Conservation (phyloP, 2,888 invertebrate genomes). For the Lycaena phlaeas region DNA sequence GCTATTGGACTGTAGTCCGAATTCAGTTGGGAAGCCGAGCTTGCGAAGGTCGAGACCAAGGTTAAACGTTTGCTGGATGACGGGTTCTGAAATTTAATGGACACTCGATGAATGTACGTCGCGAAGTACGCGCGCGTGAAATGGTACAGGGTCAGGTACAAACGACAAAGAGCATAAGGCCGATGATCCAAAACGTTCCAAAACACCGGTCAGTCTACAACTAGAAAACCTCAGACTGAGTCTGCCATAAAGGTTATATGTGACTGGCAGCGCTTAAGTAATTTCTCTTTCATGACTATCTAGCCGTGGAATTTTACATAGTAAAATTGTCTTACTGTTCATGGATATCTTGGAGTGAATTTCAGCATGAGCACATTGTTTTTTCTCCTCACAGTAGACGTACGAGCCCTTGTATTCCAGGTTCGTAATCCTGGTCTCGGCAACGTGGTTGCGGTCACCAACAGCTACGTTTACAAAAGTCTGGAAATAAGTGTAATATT, state of each 20-base stretch:
- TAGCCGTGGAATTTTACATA: too few relatives aligned
- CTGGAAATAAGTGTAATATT: slow-evolving; percentile 26
- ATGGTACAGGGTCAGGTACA: too few relatives aligned
- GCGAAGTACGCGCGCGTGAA: too few relatives aligned
- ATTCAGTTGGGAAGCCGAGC: slow-evolving; percentile 81
- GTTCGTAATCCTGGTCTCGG: slow-evolving; percentile 80
- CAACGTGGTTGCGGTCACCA: slow-evolving; percentile 79
- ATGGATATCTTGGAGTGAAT: slow-evolving; percentile 71
- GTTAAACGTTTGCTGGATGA: slow-evolving; percentile 75
- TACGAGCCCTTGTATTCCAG: slow-evolving; percentile 80
- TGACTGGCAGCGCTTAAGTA: too few relatives aligned
- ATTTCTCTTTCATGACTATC: too few relatives aligned
- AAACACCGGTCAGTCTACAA: too few relatives aligned
- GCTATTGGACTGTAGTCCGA: slow-evolving; percentile 78
- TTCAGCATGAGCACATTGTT: slow-evolving; percentile 83
- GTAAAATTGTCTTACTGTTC: slow-evolving; percentile 60
- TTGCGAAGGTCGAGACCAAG: slow-evolving; percentile 81
- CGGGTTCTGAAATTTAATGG: slow-evolving; percentile 47
- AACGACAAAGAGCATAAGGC: too few relatives aligned
- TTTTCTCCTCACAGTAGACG: slow-evolving; percentile 84
- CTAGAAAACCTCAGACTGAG: too few relatives aligned
- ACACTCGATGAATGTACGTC: too few relatives aligned
- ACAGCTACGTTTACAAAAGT: slow-evolving; percentile 79
- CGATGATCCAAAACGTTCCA: too few relatives aligned
- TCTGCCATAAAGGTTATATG: too few relatives aligned